These are phyloP conservation scores for Choloepus didactylus DNA, from an alignment of 2,797 vertebrate species.

Conservation along the genomic window DNA sequence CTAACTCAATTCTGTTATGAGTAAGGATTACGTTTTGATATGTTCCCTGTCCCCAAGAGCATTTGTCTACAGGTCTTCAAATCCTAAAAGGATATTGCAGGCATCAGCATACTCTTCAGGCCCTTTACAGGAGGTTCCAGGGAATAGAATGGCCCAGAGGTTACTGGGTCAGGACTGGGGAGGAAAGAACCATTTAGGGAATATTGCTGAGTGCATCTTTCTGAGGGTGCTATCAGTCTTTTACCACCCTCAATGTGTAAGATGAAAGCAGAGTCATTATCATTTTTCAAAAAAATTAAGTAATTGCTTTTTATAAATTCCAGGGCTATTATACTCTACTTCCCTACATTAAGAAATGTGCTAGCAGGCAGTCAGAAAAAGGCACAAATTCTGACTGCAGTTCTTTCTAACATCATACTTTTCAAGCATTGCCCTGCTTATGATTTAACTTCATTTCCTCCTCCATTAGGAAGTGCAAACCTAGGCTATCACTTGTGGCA, in stretches of 20 bases:
- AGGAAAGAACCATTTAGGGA: slow-evolving; percentile 73
- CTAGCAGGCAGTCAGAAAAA: not conserved
- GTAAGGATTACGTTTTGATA: slow-evolving; percentile 74
- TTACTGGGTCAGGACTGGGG: slow-evolving; percentile 65
- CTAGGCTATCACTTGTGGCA: not conserved
- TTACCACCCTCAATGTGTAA: slow-evolving; percentile 16
- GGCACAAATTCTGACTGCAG: not conserved
- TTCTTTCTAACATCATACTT: slow-evolving; percentile 19
- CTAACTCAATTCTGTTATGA: slow-evolving; percentile 79
- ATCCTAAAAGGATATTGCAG: slow-evolving; percentile 53
- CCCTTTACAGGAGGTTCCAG: slow-evolving; percentile 60
- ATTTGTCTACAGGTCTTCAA: slow-evolving; percentile 76
- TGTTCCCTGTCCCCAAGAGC: slow-evolving; percentile 73
- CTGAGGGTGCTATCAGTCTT: slow-evolving; percentile 46
- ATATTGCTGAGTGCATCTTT: not conserved
- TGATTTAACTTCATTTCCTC: slow-evolving; percentile 13
- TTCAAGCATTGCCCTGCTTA: slow-evolving; percentile 3
- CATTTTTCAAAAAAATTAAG: slow-evolving; percentile 61
- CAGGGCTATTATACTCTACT: not conserved
- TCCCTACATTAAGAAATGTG: not conserved
- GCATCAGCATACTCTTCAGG: slow-evolving; percentile 70
- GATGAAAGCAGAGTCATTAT: slow-evolving; percentile 68
- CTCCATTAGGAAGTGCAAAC: slow-evolving; percentile 2
- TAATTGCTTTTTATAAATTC: slow-evolving; percentile 64
- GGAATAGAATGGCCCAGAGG: slow-evolving; percentile 74